These are phyloP conservation scores for Pseudorhombus dupliciocellatus DNA, from an alignment of 2,113 vertebrate genomes.

Conservation along the genomic window DNA sequence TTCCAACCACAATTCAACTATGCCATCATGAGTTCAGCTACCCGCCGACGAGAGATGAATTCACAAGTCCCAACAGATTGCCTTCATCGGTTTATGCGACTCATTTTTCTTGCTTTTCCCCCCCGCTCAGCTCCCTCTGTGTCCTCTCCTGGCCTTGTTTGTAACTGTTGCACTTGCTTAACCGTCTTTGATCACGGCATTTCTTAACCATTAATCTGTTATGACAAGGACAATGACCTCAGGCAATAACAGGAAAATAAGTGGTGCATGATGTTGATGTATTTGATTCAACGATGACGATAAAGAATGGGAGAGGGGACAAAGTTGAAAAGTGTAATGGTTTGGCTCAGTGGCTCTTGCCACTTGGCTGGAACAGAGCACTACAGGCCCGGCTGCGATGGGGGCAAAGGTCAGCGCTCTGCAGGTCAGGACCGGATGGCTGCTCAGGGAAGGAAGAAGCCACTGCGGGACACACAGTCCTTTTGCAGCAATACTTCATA, in stretches of 20 bases:
- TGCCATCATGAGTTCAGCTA: slow-evolving; percentile 3
- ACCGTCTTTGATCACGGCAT: not conserved
- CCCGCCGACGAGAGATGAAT: not conserved
- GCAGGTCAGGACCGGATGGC: slow-evolving; percentile 14
- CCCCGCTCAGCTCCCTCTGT: not conserved
- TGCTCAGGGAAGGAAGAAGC: not conserved
- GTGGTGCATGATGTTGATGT: not conserved
- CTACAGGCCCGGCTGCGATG: slow-evolving; percentile 17
- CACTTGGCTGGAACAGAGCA: slow-evolving; percentile 31
- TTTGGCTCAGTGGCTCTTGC: slow-evolving; percentile 23
- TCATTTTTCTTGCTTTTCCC: slow-evolving; percentile 14
- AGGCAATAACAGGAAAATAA: slow-evolving; percentile 4
- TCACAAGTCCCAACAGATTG: slow-evolving; percentile 4
- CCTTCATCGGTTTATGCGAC: not conserved
- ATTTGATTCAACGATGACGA: not conserved
- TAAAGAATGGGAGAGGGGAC: not conserved
- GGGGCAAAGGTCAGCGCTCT: slow-evolving; percentile 41
- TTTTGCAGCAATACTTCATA: slow-evolving; percentile 3
- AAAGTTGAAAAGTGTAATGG: slow-evolving; percentile 34
- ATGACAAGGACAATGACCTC: slow-evolving; percentile 2
- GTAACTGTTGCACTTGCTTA: not conserved
- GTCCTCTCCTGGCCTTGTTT: slow-evolving; percentile 13
- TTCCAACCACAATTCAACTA: slow-evolving; percentile 22
- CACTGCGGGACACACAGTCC: not conserved
- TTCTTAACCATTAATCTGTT: slow-evolving; percentile 21